Evolutionary conservation across 1,140 invertebrate genomes (phyloP), one percentile per base, ranked within the genome.

Genomic region (Dinoponera quadriceps): DNA sequence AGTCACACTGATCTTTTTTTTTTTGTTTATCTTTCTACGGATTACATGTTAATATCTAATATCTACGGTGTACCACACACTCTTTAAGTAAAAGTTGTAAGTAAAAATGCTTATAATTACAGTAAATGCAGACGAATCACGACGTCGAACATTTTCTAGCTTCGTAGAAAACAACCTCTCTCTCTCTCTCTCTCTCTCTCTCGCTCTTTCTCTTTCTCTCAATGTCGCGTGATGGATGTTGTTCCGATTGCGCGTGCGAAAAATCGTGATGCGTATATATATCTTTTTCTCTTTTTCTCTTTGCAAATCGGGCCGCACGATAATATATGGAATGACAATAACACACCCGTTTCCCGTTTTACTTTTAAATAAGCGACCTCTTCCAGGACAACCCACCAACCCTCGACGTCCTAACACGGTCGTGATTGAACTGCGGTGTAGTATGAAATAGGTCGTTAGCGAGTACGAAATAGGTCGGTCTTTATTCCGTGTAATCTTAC

Each of bases 21-120:
- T 69, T 22, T 16, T n/a, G n/a, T n/a, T 73, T 62, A 27, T 84
- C 78, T 88, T 88, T 90, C 92, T 92, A 93, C 88, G 77, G 87
- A 85, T 91, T 92, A 92, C 78, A 88, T 91, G 87, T 91, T 89
- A 89, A 13, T n/a, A n/a, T 89, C 71, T 91, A 90, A 83, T 87
- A 86, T 89, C 90, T 92, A 92, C 82, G 90, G 83, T 91, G 84
- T 88, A 90, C 89, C 91, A 92, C 88, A 90, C 82, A 88, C 87
- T 90, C 86, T 88, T 91, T 92, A 91, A 92, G 88, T 93, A 91
- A 92, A 90, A 92, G 89, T 90, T 77, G 85, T 90, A 93, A 93
- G 93, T 93, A 93, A 93, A 94, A 94, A 93, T 93, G 88, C 87
- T 90, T 91, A 92, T 90, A 85, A 85, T 93, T 93, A 92, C 88